These are phyloP conservation scores for Berghia stephanieae DNA, from an alignment of 1,140 invertebrate species.

Conservation along the genomic window DNA sequence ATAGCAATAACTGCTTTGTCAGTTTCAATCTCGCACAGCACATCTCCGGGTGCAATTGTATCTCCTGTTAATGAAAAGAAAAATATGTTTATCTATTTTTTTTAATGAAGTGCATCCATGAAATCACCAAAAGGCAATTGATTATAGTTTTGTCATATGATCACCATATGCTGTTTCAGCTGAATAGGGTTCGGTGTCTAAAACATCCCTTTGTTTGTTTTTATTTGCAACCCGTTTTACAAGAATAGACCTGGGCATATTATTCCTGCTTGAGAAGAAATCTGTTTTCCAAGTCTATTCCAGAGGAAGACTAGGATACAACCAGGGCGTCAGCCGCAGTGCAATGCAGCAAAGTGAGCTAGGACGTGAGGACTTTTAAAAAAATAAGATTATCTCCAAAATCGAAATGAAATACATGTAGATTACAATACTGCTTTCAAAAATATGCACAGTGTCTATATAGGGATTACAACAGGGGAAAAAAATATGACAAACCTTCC, in stretches of 20 bases:
- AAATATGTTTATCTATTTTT: not conserved
- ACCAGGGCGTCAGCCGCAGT: too few relatives aligned
- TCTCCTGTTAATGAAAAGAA: slow-evolving; percentile 65
- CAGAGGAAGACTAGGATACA: too few relatives aligned
- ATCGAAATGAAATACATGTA: not conserved
- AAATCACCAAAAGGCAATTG: not conserved
- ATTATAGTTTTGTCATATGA: not conserved
- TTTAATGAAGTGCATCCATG: not conserved
- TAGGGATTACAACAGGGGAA: not conserved
- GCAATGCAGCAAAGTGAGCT: not conserved
- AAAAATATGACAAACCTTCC: slow-evolving; percentile 63
- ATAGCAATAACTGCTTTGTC: slow-evolving; percentile 73
- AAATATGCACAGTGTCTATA: not conserved
- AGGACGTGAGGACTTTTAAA: not conserved
- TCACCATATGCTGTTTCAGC: not conserved
- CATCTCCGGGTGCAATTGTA: slow-evolving; percentile 70
- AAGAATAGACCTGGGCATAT: too few relatives aligned
- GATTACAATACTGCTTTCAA: not conserved
- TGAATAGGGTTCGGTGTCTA: not conserved
- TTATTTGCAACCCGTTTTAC: too few relatives aligned
- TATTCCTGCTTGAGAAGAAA: too few relatives aligned
- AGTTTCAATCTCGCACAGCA: slow-evolving; percentile 74
- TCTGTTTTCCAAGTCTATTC: too few relatives aligned
- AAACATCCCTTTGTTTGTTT: not conserved
- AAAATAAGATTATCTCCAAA: not conserved